phyloP scores from a whole-genome alignment of 2,888 invertebrate species.

The Drosophila kokeensis region DNA sequence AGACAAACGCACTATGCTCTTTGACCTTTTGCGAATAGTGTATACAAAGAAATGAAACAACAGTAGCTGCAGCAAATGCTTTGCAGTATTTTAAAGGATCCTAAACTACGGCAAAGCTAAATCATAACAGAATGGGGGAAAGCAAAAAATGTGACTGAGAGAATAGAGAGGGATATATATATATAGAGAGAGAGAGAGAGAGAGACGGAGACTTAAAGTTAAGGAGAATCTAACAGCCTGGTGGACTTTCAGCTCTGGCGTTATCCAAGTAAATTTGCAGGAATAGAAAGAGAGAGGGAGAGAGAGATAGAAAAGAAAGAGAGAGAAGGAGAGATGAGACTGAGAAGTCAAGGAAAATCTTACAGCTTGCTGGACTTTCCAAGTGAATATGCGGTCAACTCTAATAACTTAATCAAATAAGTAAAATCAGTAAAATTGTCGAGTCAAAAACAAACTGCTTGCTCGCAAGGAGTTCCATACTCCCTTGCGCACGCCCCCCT shows the following conservation, averaged over 20 bases:
- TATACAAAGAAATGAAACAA: slow-evolving; percentile 16
- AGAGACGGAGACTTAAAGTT: not conserved
- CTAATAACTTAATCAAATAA: slow-evolving; percentile 73
- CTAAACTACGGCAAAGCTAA: slow-evolving; percentile 68
- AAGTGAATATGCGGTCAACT: slow-evolving; percentile 36
- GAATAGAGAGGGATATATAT: not conserved
- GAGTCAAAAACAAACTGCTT: slow-evolving; percentile 69
- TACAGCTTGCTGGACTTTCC: slow-evolving; percentile 56
- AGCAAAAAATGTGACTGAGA: not conserved
- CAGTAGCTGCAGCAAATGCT: slow-evolving; percentile 53
- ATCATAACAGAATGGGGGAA: slow-evolving; percentile 48
- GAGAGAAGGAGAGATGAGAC: not conserved
- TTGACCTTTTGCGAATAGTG: not conserved
- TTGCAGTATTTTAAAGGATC: slow-evolving; percentile 74
- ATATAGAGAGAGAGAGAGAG: not conserved
- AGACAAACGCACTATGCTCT: not conserved
- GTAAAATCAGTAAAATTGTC: slow-evolving; percentile 69
- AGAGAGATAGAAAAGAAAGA: slow-evolving; percentile 5
- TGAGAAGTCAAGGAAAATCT: slow-evolving; percentile 34
- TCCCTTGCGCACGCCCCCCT: not conserved
- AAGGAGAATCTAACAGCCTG: not conserved
- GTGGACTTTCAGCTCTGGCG: not conserved
- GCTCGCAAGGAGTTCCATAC: not conserved
- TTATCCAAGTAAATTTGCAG: not conserved
- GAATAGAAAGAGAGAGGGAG: slow-evolving; percentile 1